These are phyloP conservation scores for Battus philenor DNA, from an alignment of 1,140 invertebrate genomes.

Conservation along the genomic window DNA sequence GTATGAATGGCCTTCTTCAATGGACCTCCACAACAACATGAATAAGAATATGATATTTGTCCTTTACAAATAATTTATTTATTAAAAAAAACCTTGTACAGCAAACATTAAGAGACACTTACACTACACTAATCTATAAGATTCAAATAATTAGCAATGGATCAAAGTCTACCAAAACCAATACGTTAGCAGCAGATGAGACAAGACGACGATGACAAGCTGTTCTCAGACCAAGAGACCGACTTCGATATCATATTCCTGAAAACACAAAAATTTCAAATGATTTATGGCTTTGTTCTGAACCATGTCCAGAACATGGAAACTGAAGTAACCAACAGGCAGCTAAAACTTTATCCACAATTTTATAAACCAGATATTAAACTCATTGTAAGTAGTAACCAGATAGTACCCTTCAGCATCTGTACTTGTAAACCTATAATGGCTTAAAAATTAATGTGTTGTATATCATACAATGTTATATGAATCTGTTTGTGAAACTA, in stretches of 20 bases:
- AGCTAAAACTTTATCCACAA: not conserved
- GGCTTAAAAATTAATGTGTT: not conserved
- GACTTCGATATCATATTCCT: slow-evolving; percentile 64
- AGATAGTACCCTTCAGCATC: too few species aligned
- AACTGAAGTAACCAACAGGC: not conserved
- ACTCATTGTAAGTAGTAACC: too few species aligned
- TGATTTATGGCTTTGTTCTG: slow-evolving; percentile 10
- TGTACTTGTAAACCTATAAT: not conserved
- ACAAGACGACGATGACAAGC: slow-evolving; percentile 50
- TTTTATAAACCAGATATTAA: too few species aligned
- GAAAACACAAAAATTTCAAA: slow-evolving; percentile 60
- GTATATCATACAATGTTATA: not conserved
- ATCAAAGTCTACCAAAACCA: slow-evolving; percentile 30
- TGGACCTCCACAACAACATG: not conserved
- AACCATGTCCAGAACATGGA: not conserved
- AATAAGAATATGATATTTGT: slow-evolving; percentile 16
- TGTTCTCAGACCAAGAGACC: slow-evolving; percentile 51
- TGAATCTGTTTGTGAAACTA: too few species aligned
- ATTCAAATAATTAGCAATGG: slow-evolving; percentile 31
- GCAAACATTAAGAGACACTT: slow-evolving; percentile 37
- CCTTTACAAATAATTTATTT: slow-evolving; percentile 25
- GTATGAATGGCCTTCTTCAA: not conserved
- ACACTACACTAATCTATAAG: slow-evolving; percentile 35
- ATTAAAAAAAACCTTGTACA: slow-evolving; percentile 33
- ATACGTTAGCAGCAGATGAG: slow-evolving; percentile 27